These are phyloP conservation scores for Lottia scabra DNA, from an alignment of 2,888 invertebrate genomes.

Conservation along the genomic window DNA sequence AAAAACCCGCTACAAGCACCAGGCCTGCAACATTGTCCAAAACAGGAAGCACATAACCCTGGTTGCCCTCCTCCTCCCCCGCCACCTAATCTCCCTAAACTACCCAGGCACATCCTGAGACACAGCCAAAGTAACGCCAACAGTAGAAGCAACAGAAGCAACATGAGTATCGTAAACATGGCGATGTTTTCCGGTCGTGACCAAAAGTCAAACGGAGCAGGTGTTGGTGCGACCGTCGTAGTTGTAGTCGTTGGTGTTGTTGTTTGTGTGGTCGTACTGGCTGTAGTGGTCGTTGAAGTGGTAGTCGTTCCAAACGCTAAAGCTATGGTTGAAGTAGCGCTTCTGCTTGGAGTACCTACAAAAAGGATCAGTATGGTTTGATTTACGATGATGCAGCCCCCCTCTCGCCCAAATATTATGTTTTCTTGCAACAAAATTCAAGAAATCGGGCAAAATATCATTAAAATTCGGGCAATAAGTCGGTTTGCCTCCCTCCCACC, in stretches of 20 bases:
- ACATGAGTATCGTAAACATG: slow-evolving; percentile 3
- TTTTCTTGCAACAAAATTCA: too few species aligned
- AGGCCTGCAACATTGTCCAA: neutral
- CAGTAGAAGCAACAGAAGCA: slow-evolving; percentile 1
- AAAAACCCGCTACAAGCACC: neutral
- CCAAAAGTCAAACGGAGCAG: neutral
- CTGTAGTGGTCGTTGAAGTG: slow-evolving; percentile 6
- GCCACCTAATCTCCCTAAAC: too few species aligned
- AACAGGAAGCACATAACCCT: neutral
- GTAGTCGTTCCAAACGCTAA: slow-evolving; percentile 11
- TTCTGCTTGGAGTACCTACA: slow-evolving; percentile 9
- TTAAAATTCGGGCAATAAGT: too few species aligned
- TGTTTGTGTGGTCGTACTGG: slow-evolving; percentile 2
- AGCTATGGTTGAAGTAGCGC: slow-evolving; percentile 6
- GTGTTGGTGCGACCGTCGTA: neutral
- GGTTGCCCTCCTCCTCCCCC: neutral
- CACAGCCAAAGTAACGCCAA: neutral
- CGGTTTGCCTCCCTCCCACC: too few species aligned
- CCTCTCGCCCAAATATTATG: too few species aligned
- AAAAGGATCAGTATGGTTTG: neutral
- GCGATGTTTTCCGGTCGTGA: slow-evolving; percentile 5
- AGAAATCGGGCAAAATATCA: too few species aligned
- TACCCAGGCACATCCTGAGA: neutral
- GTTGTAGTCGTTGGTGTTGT: slow-evolving; percentile 8
- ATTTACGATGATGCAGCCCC: too few species aligned